A percentile compares a stretch with the other conserved stretches of the same genome.
These are phyloP conservation scores for Oscheius sp. DNA, from an alignment of 2,888 invertebrate species.

Conservation along the genomic window DNA sequence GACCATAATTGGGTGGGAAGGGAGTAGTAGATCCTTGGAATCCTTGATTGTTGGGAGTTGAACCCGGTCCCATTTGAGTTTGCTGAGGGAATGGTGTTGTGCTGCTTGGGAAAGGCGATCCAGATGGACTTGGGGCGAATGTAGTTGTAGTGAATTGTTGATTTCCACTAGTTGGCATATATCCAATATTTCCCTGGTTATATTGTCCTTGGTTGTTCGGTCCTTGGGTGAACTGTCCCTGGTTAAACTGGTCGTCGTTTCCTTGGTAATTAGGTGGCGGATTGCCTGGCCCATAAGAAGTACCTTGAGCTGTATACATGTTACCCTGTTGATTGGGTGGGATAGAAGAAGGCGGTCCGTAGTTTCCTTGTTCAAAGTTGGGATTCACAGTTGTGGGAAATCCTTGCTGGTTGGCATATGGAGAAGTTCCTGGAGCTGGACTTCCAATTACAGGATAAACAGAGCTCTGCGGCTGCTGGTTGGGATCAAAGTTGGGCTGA, in stretches of 20 bases:
- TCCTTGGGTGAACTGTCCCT: not conserved
- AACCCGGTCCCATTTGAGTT: not conserved
- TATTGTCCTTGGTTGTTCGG: slow-evolving; percentile 11
- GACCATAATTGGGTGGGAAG: slow-evolving; percentile 5
- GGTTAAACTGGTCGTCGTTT: slow-evolving; percentile 6
- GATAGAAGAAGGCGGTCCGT: not conserved
- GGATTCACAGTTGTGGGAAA: slow-evolving; percentile 1
- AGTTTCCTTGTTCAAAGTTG: slow-evolving; percentile 3
- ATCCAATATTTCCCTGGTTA: slow-evolving; percentile 14
- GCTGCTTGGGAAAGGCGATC: not conserved
- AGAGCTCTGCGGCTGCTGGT: not conserved
- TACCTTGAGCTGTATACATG: slow-evolving; percentile 3
- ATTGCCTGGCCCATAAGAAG: not conserved
- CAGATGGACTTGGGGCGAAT: not conserved
- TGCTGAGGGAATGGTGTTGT: slow-evolving; percentile 1
- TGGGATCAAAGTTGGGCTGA: slow-evolving; percentile 4
- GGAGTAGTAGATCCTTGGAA: not conserved
- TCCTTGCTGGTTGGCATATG: not conserved
- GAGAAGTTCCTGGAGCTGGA: too few species aligned
- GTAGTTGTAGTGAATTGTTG: slow-evolving; percentile 4
- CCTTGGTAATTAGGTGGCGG: slow-evolving; percentile 1
- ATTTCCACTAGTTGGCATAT: not conserved
- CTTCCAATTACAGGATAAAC: too few species aligned
- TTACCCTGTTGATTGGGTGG: not conserved
- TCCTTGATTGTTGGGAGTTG: not conserved